These are phyloP conservation scores for Petroica traversi DNA, from an alignment of 2,113 vertebrate species.

Conservation along the genomic window DNA sequence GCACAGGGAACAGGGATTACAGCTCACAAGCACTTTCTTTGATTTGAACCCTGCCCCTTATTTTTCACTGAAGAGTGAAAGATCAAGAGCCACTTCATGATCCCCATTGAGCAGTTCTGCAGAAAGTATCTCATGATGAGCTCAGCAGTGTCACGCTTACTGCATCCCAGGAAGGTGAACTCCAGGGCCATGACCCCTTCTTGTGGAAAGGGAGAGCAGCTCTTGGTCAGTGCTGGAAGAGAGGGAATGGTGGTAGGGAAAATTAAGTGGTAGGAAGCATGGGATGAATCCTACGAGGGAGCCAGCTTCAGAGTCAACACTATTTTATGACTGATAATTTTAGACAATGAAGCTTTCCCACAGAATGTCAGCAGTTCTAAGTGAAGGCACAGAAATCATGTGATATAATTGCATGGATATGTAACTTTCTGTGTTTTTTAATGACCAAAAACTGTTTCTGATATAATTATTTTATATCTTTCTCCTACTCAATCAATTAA, in stretches of 20 bases:
- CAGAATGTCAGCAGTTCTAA: neutral
- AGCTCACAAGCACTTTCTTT: neutral
- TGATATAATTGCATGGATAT: neutral
- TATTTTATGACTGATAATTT: neutral
- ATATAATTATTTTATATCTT: neutral
- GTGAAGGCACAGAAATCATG: neutral
- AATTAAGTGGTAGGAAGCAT: neutral
- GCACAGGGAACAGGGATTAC: neutral
- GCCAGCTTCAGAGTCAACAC: neutral
- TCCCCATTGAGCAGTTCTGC: neutral
- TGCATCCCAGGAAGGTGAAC: neutral
- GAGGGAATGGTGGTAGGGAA: neutral
- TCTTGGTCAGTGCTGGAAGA: neutral
- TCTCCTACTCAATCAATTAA: neutral
- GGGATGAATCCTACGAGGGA: neutral
- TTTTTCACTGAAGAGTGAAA: neutral
- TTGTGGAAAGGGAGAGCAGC: neutral
- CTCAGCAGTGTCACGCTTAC: rapidly evolving
- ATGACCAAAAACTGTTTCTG: neutral
- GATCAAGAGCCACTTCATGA: neutral
- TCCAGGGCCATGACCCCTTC: too few relatives aligned
- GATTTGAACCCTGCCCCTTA: neutral
- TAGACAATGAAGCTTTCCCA: neutral
- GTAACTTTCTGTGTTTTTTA: neutral
- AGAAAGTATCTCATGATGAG: neutral